A percentile compares a stretch with the other conserved stretches of the same genome.
Conservation (phyloP, 1,140 invertebrate species). For the Lepidurus couesii region DNA sequence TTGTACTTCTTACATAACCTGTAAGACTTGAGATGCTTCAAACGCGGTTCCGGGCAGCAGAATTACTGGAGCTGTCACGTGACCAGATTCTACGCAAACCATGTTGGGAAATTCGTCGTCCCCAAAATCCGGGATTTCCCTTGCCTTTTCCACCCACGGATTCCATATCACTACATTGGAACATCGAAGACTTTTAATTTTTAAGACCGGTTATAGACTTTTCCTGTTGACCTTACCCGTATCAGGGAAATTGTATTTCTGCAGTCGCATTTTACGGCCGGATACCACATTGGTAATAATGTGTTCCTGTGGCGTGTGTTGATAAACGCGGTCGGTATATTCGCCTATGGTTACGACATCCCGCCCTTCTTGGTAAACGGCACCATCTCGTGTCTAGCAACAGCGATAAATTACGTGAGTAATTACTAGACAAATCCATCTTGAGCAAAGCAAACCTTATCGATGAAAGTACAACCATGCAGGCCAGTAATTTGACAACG, state of each 20-base stretch:
- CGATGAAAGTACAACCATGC: conserved; percentile 83
- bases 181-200: conserved; percentile 1
- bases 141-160: conserved; percentile 87
- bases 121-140: conserved; percentile 86
- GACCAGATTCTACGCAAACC: conserved; percentile 89
- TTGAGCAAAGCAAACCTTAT: conserved; percentile 64
- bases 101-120: conserved; percentile 82
- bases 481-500: conserved; percentile 84
- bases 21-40: conserved; percentile 78
- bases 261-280: conserved; percentile 80
- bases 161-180: conserved; percentile 79
- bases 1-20: conserved; percentile 55
- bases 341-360: conserved; percentile 82
- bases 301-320: conserved; percentile 84
- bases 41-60: conserved; percentile 79
- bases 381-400: conserved; percentile 65
- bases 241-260: conserved; percentile 90
- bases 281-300: conserved; percentile 88
- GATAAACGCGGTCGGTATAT: conserved; percentile 89
- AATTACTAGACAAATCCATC: conserved; percentile 13
- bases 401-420: conserved; percentile 13
- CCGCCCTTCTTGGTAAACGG: conserved; percentile 75
- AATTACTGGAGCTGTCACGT: conserved; percentile 76
- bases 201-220: not conserved
- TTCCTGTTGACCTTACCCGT: conserved; percentile 53